phyloP scores from a whole-genome alignment of 2,797 vertebrate species.

The Ibycter americanus region DNA sequence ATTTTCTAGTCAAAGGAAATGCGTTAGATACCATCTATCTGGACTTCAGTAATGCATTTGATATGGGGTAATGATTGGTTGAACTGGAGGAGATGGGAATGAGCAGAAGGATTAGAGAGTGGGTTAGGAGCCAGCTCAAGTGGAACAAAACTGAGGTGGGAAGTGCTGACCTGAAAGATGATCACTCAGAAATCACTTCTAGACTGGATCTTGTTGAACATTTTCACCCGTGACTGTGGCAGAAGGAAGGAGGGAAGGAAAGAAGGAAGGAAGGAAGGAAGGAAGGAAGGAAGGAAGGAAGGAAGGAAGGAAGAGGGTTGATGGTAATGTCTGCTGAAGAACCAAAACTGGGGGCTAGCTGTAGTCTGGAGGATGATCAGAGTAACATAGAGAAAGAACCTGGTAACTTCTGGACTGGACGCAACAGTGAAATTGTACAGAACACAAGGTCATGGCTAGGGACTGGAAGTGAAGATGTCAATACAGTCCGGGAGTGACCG shows the following conservation, averaged over 20 bases:
- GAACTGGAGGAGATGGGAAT: background rate
- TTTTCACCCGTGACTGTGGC: background rate
- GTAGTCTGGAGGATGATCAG: background rate
- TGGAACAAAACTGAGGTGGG: background rate
- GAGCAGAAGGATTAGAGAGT: background rate
- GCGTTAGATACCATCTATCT: background rate
- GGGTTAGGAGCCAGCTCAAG: background rate
- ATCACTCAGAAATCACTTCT: background rate
- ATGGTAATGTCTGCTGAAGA: background rate
- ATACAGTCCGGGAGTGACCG: background rate
- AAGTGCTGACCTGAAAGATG: background rate
- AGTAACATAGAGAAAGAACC: background rate
- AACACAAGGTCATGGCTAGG: background rate
- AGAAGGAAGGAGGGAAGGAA: background rate
- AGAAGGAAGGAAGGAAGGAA: background rate
- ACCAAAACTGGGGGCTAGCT: background rate
- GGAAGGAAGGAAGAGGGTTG: background rate
- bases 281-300: background rate
- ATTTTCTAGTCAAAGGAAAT: constrained; percentile 18
- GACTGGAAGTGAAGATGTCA: background rate
- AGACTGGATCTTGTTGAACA: background rate
- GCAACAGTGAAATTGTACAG: background rate
- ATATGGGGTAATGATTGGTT: background rate
- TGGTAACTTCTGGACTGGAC: background rate
- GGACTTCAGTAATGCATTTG: background rate